phyloP scores from a whole-genome alignment of 2,888 invertebrate genomes.

The Troides helena region DNA sequence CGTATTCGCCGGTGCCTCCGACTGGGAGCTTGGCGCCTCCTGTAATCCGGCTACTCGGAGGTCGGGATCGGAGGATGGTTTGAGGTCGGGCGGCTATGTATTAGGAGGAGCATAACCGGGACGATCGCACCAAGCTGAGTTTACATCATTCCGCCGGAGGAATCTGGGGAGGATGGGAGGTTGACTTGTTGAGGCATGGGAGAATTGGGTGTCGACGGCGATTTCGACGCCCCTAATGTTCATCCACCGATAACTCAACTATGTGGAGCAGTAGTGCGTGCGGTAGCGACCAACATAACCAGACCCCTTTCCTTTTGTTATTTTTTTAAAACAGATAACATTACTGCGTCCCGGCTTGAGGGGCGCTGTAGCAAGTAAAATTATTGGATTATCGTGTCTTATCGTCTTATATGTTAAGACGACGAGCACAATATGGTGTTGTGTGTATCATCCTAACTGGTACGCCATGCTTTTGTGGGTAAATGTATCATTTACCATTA shows the following conservation, averaged over 20 bases:
- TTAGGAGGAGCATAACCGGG: constrained; percentile 68
- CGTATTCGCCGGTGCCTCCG: background rate
- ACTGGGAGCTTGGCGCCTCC: constrained; percentile 28
- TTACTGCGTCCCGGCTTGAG: no score
- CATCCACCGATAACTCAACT: constrained; percentile 95
- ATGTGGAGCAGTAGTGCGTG: constrained; percentile 88
- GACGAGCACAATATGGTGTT: no score
- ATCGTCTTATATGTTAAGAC: no score
- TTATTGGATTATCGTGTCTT: no score
- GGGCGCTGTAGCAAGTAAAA: no score
- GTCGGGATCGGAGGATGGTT: constrained; percentile 26
- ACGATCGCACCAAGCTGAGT: constrained; percentile 96
- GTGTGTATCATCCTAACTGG: no score
- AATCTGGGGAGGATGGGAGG: constrained; percentile 46
- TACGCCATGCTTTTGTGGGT: no score
- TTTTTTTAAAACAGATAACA: no score
- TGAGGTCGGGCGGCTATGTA: constrained; percentile 5
- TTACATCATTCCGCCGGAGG: constrained; percentile 95
- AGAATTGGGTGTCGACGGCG: constrained; percentile 83
- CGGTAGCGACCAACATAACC: constrained; percentile 83
- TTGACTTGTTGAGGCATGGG: constrained; percentile 79
- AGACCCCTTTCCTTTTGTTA: constrained; percentile 58
- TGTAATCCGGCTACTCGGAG: constrained; percentile 28
- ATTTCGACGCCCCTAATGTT: constrained; percentile 97
- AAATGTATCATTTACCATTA: no score